Evolutionary conservation across 2,888 invertebrate genomes (phyloP).

Genomic region (Drosophila cracens): DNA sequence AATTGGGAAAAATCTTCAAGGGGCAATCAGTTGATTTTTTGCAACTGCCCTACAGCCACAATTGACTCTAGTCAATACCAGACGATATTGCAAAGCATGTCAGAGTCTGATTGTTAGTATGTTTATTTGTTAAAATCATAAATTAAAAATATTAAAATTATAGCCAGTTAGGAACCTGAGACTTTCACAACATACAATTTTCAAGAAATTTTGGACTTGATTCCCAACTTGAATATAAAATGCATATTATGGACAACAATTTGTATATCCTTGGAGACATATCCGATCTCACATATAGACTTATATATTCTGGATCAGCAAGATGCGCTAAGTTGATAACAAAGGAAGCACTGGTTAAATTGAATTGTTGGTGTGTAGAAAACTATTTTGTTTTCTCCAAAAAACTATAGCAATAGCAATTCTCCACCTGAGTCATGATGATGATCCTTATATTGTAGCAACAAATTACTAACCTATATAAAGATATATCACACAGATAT

Average conservation of each 20-base stretch:
- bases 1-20: conserved; percentile 90
- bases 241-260: not conserved
- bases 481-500: not conserved
- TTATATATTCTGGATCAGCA: not conserved
- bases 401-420: not conserved
- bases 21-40: conserved; percentile 87
- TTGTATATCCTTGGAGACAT: not conserved
- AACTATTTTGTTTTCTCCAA: not conserved
- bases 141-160: not conserved
- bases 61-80: not conserved
- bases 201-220: not conserved
- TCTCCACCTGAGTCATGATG: not conserved
- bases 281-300: not conserved
- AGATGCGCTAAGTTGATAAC: not conserved
- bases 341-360: not conserved
- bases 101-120: not conserved
- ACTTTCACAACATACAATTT: not conserved
- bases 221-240: not conserved
- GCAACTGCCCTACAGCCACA: conserved; percentile 86
- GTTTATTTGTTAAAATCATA: conserved; percentile 1
- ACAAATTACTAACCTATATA: not conserved
- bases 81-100: not conserved
- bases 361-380: not conserved
- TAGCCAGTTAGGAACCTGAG: not conserved
- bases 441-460: not conserved